These are phyloP conservation scores for Crossocerus cetratus DNA, from an alignment of 2,888 invertebrate genomes.

Conservation along the genomic window DNA sequence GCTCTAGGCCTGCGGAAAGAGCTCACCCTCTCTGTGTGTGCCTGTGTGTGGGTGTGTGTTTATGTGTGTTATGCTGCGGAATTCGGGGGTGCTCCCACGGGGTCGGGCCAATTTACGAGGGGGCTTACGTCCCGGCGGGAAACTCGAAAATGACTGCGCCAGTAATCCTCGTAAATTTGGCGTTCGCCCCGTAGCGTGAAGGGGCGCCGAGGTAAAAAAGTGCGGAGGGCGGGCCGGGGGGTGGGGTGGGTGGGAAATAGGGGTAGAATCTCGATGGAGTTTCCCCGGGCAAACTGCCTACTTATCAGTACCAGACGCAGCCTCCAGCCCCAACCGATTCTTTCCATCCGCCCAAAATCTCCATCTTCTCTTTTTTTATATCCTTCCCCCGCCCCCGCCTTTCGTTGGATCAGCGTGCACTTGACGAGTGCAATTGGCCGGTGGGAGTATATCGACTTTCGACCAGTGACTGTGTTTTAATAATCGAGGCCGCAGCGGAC, in stretches of 20 bases:
- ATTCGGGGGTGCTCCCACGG: conserved; percentile 29
- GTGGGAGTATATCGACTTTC: no score
- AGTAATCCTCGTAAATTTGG: conserved; percentile 45
- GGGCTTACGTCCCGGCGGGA: conserved; percentile 34
- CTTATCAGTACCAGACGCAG: conserved; percentile 3
- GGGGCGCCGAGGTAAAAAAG: neutral
- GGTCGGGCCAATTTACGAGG: conserved; percentile 54
- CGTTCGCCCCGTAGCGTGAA: conserved; percentile 6
- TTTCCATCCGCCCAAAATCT: no score
- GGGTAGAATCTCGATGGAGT: conserved; percentile 8
- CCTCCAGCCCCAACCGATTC: neutral
- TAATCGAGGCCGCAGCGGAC: no score
- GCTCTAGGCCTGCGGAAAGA: neutral
- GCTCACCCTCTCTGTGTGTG: no score
- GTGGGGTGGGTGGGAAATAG: neutral
- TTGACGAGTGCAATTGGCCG: no score
- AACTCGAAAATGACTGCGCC: conserved; percentile 52
- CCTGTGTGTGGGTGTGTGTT: no score
- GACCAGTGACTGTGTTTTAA: no score
- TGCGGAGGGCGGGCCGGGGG: neutral
- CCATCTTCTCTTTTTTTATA: no score
- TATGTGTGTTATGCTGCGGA: conserved; percentile 3
- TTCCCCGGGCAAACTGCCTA: conserved; percentile 1
- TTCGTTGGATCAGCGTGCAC: no score
- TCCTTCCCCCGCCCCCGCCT: no score